Evolutionary conservation across 2,797 vertebrate genomes (phyloP).

Genomic region (Galago senegalensis): DNA sequence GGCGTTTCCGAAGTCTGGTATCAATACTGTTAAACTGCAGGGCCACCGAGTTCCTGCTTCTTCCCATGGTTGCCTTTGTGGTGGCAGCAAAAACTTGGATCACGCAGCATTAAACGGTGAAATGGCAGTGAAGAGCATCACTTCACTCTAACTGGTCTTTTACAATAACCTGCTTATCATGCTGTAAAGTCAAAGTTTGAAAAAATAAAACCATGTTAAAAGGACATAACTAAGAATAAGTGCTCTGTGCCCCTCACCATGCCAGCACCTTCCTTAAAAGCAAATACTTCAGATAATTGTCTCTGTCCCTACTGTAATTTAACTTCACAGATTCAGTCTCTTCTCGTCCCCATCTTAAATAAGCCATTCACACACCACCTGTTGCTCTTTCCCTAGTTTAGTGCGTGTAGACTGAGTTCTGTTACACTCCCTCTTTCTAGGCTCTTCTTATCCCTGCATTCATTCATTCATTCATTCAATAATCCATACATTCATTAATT

Average conservation of each 20-base stretch:
- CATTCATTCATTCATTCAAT: not conserved
- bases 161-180: not conserved
- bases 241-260: not conserved
- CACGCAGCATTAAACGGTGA: not conserved
- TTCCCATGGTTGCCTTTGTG: not conserved
- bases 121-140: not conserved
- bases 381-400: not conserved
- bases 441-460: not conserved
- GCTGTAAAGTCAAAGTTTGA: not conserved
- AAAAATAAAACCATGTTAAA: not conserved
- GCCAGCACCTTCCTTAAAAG: not conserved
- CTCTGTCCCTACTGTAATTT: not conserved
- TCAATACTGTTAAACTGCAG: not conserved
- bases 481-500: not conserved
- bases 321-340: not conserved
- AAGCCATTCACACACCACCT: not conserved
- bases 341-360: not conserved
- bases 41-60: not conserved
- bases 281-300: not conserved
- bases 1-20: not conserved
- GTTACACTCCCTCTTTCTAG: not conserved
- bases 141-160: not conserved
- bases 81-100: too few species aligned
- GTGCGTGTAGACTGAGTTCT: not conserved
- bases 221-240: not conserved